A percentile compares a stretch with the other conserved stretches of the same genome.
These are phyloP conservation scores for Gallinago jamesoni DNA, from an alignment of 2,113 vertebrate genomes.

Conservation along the genomic window DNA sequence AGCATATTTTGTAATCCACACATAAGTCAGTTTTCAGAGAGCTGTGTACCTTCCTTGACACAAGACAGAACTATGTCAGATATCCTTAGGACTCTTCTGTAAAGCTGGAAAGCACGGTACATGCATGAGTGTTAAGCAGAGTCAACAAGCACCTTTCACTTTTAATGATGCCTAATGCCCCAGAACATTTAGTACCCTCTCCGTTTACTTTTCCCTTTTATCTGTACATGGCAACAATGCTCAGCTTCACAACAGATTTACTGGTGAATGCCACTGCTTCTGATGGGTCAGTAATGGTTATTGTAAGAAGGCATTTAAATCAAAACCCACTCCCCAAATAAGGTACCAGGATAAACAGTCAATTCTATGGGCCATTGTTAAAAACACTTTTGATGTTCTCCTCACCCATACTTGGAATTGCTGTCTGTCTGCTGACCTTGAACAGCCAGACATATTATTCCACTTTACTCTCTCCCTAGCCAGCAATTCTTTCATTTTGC, in stretches of 20 bases:
- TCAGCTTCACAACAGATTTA: background rate
- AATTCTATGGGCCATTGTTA: background rate
- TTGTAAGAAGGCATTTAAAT: background rate
- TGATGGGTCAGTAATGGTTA: background rate
- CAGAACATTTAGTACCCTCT: background rate
- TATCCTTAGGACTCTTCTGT: background rate
- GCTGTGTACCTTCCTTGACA: background rate
- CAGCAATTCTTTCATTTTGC: background rate
- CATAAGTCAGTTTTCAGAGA: background rate
- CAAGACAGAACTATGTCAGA: background rate
- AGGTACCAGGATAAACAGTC: background rate
- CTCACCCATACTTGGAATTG: background rate
- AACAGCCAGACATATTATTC: background rate
- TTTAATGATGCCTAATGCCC: background rate
- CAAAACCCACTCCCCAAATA: background rate
- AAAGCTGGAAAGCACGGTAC: background rate
- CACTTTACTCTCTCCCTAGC: background rate
- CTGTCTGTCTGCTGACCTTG: background rate
- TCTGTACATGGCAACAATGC: rapidly evolving
- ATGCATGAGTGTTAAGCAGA: background rate
- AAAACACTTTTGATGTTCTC: background rate
- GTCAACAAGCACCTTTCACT: background rate
- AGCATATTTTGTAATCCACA: background rate
- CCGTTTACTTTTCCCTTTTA: background rate
- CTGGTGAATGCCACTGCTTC: background rate